Evolutionary conservation across 2,797 vertebrate species (phyloP).

Genomic region (Lates japonicus): DNA sequence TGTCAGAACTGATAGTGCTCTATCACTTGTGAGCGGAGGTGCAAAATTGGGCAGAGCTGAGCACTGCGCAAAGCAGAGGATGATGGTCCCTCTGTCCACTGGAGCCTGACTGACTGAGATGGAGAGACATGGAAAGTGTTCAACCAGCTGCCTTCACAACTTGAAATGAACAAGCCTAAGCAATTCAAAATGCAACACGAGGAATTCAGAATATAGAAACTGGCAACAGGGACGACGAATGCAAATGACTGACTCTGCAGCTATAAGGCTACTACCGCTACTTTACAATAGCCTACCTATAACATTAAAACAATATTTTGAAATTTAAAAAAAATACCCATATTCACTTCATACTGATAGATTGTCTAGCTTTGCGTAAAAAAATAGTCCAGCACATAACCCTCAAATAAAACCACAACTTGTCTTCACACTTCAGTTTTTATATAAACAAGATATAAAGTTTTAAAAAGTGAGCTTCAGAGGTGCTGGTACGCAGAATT

Average conservation of each 20-base stretch:
- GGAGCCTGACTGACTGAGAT: conserved; percentile 82
- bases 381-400: background rate
- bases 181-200: conserved; percentile 61
- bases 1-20: conserved; percentile 89
- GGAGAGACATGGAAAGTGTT: conserved; percentile 77
- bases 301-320: background rate
- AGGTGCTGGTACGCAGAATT: background rate
- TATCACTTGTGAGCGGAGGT: conserved; percentile 86
- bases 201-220: conserved; percentile 54
- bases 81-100: conserved; percentile 82
- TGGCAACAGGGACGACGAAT: conserved; percentile 32
- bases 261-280: background rate
- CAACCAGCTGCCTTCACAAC: conserved; percentile 69
- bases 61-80: conserved; percentile 79
- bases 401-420: too few species aligned
- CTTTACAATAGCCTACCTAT: background rate
- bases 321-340: background rate
- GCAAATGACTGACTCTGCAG: conserved; percentile 32
- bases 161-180: conserved; percentile 70
- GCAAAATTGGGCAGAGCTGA: conserved; percentile 86
- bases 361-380: background rate
- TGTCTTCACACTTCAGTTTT: too few species aligned
- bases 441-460: too few species aligned
- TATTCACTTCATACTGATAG: background rate
- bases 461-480: too few species aligned